Evolutionary conservation across 1,140 invertebrate species (phyloP).

Genomic region (Papilio aristodemus): DNA sequence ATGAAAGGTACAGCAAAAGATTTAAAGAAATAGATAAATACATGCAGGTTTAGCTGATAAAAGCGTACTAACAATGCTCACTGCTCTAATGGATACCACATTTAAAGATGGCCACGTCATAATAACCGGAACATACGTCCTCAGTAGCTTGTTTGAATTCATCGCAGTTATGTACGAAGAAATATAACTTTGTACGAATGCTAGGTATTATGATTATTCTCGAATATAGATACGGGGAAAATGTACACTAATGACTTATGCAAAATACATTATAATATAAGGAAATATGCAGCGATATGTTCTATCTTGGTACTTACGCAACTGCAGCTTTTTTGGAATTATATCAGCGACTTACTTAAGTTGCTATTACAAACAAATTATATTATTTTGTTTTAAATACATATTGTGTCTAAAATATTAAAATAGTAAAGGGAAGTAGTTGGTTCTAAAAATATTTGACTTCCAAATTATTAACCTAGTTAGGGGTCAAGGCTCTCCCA

Average conservation of each 20-base stretch:
- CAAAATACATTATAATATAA: background rate
- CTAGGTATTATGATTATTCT: no score
- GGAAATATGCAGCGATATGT: background rate
- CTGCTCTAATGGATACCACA: background rate
- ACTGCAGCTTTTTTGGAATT: background rate
- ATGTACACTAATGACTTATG: no score
- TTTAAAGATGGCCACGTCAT: conserved; percentile 8
- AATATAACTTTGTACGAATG: background rate
- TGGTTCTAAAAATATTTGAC: background rate
- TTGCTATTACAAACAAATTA: background rate
- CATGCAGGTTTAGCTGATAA: background rate
- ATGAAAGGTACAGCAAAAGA: background rate
- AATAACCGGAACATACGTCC: conserved; percentile 6
- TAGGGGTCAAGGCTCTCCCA: background rate
- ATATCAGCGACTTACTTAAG: background rate
- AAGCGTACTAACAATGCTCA: background rate
- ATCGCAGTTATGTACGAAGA: background rate
- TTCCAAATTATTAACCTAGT: background rate
- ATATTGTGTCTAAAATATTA: no score
- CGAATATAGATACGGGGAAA: no score
- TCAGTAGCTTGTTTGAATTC: background rate
- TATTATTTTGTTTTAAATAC: background rate
- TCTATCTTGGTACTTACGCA: conserved; percentile 2
- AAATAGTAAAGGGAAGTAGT: background rate
- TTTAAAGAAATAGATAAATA: background rate